Evolutionary conservation across 1,140 invertebrate genomes (phyloP).

Genomic region (Solenopsis invicta): DNA sequence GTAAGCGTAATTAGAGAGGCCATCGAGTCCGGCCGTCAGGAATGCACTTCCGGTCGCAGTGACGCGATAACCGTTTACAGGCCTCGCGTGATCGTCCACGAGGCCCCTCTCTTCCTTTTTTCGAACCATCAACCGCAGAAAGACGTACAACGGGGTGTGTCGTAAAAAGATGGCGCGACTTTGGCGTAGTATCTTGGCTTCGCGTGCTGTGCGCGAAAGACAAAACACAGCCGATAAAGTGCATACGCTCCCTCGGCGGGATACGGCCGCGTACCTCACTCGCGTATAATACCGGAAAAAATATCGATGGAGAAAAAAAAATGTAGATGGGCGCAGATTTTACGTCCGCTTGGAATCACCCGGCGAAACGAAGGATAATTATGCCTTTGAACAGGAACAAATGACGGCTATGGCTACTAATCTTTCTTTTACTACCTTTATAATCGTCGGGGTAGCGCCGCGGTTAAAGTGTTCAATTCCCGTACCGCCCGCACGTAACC

Average conservation of each 20-base stretch:
- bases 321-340: slow-evolving; percentile 33
- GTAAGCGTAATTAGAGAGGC: slow-evolving; percentile 63
- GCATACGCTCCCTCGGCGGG: not conserved
- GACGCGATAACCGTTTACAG: slow-evolving; percentile 73
- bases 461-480: slow-evolving; percentile 49
- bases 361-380: slow-evolving; percentile 24
- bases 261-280: slow-evolving; percentile 1
- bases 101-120: slow-evolving; percentile 26
- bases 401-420: slow-evolving; percentile 25
- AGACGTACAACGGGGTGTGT: slow-evolving; percentile 36
- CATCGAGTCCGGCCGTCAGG: slow-evolving; percentile 10
- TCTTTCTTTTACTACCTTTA: slow-evolving; percentile 36
- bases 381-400: slow-evolving; percentile 32
- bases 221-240: slow-evolving; percentile 46
- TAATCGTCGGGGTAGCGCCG: slow-evolving; percentile 27
- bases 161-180: slow-evolving; percentile 61
- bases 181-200: slow-evolving; percentile 7
- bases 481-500: slow-evolving; percentile 37
- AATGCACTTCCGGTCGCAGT: slow-evolving; percentile 61
- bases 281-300: slow-evolving; percentile 11
- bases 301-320: not conserved
- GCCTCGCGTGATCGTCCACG: slow-evolving; percentile 68
- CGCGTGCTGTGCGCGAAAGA: slow-evolving; percentile 34
- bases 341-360: not conserved
- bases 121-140: slow-evolving; percentile 50